A percentile compares a stretch with the other conserved stretches of the same genome.
Conservation (phyloP, 2,888 invertebrate species). For the Mycogona germanica region DNA sequence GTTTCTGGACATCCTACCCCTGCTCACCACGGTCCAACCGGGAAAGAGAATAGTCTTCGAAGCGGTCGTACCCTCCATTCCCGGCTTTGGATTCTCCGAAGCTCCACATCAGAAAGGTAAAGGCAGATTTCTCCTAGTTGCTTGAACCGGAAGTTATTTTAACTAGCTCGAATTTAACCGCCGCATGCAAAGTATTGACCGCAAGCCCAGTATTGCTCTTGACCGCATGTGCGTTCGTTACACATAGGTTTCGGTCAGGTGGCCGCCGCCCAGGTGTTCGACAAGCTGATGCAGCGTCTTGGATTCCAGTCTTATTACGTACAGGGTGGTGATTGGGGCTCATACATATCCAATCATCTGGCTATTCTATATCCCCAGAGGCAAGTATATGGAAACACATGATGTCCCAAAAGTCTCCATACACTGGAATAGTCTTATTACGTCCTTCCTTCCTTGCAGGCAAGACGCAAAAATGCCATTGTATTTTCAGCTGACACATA, state of each 20-base stretch:
- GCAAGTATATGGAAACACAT: conserved; percentile 31
- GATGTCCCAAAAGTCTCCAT: background rate
- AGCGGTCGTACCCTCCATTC: conserved; percentile 40
- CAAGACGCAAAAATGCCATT: background rate
- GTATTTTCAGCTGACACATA: background rate
- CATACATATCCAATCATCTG: conserved; percentile 47
- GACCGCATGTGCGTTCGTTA: background rate
- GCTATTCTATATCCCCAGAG: conserved; percentile 48
- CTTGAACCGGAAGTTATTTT: no score
- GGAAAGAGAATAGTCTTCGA: conserved; percentile 28
- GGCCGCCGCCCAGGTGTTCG: conserved; percentile 39
- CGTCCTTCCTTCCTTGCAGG: background rate
- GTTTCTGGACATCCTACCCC: conserved; percentile 58
- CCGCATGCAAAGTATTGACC: no score
- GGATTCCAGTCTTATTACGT: conserved; percentile 51
- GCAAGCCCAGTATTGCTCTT: no score
- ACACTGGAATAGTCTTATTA: background rate
- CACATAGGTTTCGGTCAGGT: conserved; percentile 24
- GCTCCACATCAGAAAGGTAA: conserved; percentile 46
- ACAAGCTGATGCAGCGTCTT: conserved; percentile 56
- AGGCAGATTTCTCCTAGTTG: no score
- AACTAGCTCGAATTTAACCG: no score
- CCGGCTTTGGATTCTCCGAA: conserved; percentile 43
- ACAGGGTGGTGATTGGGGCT: conserved; percentile 78
- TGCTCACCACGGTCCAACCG: conserved; percentile 36